Conservation (phyloP, 2,797 vertebrate species). For the Poeciliopsis gracilis region DNA sequence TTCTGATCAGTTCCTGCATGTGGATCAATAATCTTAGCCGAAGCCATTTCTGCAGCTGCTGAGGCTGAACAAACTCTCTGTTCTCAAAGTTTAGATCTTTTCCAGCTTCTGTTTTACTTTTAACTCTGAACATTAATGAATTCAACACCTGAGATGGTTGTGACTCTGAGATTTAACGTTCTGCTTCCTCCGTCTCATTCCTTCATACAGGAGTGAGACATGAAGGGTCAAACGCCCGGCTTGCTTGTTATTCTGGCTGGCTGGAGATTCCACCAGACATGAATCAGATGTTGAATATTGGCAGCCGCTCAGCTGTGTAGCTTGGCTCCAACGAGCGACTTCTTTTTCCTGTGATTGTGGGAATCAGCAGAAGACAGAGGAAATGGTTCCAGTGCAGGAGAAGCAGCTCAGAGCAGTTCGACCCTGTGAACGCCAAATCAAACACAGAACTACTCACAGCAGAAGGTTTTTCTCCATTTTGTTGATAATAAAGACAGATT, state of each 20-base stretch:
- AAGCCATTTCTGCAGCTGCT: background rate
- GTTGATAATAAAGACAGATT: too few relatives aligned
- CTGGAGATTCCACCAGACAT: slow-evolving; percentile 84
- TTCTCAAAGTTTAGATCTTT: background rate
- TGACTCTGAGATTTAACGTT: slow-evolving; percentile 74
- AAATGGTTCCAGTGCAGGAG: slow-evolving; percentile 66
- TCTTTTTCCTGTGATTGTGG: slow-evolving; percentile 89
- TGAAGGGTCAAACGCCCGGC: slow-evolving; percentile 80
- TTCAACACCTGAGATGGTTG: slow-evolving; percentile 76
- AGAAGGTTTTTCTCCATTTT: too few relatives aligned
- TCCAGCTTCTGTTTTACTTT: slow-evolving; percentile 69
- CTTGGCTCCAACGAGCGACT: slow-evolving; percentile 88
- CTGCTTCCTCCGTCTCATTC: slow-evolving; percentile 71
- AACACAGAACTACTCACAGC: background rate
- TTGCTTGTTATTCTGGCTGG: slow-evolving; percentile 76
- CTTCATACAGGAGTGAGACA: slow-evolving; percentile 31
- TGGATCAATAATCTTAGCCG: background rate
- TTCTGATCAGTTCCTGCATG: background rate
- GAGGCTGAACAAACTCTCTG: background rate
- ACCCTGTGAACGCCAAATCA: background rate
- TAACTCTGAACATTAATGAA: slow-evolving; percentile 64
- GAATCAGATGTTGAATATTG: slow-evolving; percentile 61
- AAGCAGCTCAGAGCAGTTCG: background rate
- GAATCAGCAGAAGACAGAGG: slow-evolving; percentile 83
- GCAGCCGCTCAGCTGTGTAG: slow-evolving; percentile 80